Evolutionary conservation across 2,888 invertebrate species (phyloP), one percentile per base, ranked within the genome.

Genomic region (Dynastes grantii): DNA sequence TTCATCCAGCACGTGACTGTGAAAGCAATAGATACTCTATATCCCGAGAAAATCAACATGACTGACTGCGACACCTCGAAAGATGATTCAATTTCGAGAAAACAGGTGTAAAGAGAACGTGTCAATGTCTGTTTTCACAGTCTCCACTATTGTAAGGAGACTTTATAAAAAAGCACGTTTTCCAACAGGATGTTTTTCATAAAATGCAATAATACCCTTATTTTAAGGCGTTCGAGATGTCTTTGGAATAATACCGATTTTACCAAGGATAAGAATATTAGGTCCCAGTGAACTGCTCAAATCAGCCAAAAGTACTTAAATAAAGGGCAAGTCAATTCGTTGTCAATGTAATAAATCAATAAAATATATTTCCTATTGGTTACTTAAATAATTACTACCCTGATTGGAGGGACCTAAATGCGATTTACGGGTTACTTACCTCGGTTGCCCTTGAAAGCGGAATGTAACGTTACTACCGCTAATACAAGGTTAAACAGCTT

Each of bases 1-100:
- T 16, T 16, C 22, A 58, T 58, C 22, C 22, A 58, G 55, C 67
- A 67, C 67, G 67, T 67, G 67, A 67, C 67, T 49, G 11, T 40
- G 45, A 49, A 67, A 45, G 67, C 1, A 67, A 9, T 49, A 49
- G 16, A 67, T 11, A 27, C 22, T 45, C 2, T n/a, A 58, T 2
- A 32, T 40, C 51, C 58, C 22, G 11, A 58, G 58, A 73, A 73
- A 58, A 6, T 73, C 11, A 40, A 53, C 55, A 22, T 16, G 22
- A 58, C 22, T 58, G 55, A 16, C 8, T 29, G 40, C 45, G 73
- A 73, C 73, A 58, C 58, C 58, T 58, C 58, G 55, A 51, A 58
- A 22, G 37, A 73, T 22, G 73, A 73, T 73, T 73, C 73, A 40
- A 73, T 58, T 29, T 73, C 58, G 73, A 22, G 40, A 73, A 58